Percentiles rank a stretch among this genome's conserved stretches.
Evolutionary conservation across 2,113 vertebrate genomes (phyloP).

Genomic region (Microtus oregoni): DNA sequence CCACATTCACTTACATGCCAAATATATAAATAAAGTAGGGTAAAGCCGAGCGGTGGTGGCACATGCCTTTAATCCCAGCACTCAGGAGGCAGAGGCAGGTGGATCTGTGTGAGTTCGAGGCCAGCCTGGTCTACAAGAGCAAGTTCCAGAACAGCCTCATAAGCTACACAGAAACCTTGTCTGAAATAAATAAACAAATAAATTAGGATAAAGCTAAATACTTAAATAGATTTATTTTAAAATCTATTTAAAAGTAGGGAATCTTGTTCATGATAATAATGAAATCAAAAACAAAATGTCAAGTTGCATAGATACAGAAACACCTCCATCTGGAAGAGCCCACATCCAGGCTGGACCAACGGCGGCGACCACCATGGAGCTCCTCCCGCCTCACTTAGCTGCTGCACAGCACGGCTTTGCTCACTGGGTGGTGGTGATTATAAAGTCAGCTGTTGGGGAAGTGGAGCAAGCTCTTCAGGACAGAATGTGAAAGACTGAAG

Average conservation of each 20-base stretch:
- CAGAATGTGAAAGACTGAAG: too few relatives aligned
- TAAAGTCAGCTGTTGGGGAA: not conserved
- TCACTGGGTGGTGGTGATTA: too few relatives aligned
- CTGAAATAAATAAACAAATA: too few relatives aligned
- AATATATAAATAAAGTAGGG: too few relatives aligned
- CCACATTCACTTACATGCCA: too few relatives aligned
- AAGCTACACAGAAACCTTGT: too few relatives aligned
- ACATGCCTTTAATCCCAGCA: too few relatives aligned
- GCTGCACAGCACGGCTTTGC: not conserved
- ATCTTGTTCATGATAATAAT: not conserved
- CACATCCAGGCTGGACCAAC: not conserved
- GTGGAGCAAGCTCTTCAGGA: not conserved
- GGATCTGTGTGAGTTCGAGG: too few relatives aligned
- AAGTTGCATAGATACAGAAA: not conserved
- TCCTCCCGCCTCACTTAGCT: not conserved
- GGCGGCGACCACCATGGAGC: not conserved
- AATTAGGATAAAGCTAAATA: not conserved
- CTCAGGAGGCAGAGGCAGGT: too few relatives aligned
- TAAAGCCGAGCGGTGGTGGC: not conserved
- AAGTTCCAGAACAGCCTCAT: too few relatives aligned
- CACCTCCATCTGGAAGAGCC: not conserved
- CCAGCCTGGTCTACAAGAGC: too few relatives aligned
- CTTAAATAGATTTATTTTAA: not conserved
- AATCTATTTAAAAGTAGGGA: not conserved
- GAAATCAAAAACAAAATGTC: not conserved